A percentile compares a stretch with the other conserved stretches of the same genome.
Conservation (phyloP, 2,797 vertebrate genomes). For the Peromyscus melanophrys region DNA sequence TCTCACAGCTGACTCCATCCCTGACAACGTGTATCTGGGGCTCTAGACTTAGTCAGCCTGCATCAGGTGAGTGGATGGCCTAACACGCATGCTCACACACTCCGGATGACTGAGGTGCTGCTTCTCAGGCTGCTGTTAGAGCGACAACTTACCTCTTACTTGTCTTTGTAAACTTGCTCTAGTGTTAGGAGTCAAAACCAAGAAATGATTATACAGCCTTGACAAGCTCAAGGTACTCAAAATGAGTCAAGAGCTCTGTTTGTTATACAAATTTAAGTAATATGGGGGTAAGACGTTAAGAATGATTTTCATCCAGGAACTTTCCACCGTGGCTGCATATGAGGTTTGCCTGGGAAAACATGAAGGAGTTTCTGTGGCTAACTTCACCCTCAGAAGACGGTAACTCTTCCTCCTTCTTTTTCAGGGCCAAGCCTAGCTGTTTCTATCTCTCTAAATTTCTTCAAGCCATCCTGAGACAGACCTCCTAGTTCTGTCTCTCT, state of each 20-base stretch:
- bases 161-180: not conserved
- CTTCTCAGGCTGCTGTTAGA: not conserved
- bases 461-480: not conserved
- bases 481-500: not conserved
- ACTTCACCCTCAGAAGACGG: not conserved
- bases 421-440: not conserved
- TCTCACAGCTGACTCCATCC: not conserved
- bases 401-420: not conserved
- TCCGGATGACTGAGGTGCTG: not conserved
- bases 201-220: not conserved
- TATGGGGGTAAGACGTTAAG: not conserved
- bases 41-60: not conserved
- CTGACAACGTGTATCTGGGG: not conserved
- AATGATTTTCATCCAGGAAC: not conserved
- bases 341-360: not conserved
- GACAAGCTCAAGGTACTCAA: not conserved
- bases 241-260: not conserved
- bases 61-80: not conserved
- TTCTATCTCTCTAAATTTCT: not conserved
- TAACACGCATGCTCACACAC: not conserved
- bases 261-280: not conserved
- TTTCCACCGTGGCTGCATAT: not conserved
- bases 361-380: not conserved
- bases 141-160: not conserved
- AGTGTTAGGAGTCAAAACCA: not conserved